Evolutionary conservation across 1,140 invertebrate species (phyloP), one percentile per base, ranked within the genome.

Genomic region (Diachasma alloeum): DNA sequence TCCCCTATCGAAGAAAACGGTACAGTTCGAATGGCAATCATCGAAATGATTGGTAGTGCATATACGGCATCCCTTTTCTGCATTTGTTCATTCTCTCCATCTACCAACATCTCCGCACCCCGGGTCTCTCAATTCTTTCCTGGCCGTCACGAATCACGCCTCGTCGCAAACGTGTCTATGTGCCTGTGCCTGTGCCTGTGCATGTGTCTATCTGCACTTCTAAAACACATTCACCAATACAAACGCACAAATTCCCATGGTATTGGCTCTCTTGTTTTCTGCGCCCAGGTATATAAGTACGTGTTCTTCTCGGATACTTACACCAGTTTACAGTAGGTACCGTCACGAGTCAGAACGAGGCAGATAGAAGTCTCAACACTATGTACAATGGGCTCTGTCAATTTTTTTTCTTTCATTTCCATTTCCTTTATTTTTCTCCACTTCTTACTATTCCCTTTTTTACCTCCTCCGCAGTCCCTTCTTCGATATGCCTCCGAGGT

Each of bases 401-500:
- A 63, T 63, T 63, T 26, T 63, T 63, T 63, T 19, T 19, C n/a
- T 53, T 6, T 63, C 24, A 26, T 63, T 31, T 63, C 19, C 59
- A 26, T 63, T 15, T 63, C 13, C 31, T 68, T 26, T 37, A 17
- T 68, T 68, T 68, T 68, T 39, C 6, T 19, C 15, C 31, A 37
- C 26, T 39, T 68, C 36, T 68, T 68, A 4, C 36, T 68, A 68
- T n/a, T 68, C 15, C 5, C 17, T 39, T 68, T 37, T 39, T 68
- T 9, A 26, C 48, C 66, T 37, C 31, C 66, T 75, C 77, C 78
- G 72, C 72, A 70, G 67, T 79, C 67, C 76, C 36, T 72, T 44
- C 44, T 69, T 77, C 78, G 70, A 77, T 82, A 86, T 87, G 83
- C 84, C 86, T 86, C 46, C 78, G 73, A 87, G 86, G 87, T 87